phyloP scores from a whole-genome alignment of 2,113 vertebrate species.

The Megaptera novaeangliae region DNA sequence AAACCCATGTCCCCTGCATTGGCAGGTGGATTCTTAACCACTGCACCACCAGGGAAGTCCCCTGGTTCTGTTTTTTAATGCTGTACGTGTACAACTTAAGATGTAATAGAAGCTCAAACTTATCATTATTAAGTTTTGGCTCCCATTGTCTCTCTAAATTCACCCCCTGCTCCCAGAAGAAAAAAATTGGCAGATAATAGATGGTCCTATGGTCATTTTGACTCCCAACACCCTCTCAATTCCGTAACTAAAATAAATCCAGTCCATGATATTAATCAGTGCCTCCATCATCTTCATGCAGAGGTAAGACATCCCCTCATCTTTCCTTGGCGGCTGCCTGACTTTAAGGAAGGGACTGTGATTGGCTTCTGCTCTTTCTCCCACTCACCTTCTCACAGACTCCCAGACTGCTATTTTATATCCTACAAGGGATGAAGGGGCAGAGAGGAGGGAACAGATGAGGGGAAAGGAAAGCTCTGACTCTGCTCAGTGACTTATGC shows the following conservation, averaged over 20 bases:
- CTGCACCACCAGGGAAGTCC: no score
- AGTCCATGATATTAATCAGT: background rate
- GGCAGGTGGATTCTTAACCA: no score
- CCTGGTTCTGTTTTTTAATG: background rate
- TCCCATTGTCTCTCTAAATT: background rate
- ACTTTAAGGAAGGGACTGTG: background rate
- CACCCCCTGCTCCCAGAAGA: background rate
- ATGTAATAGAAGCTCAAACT: background rate
- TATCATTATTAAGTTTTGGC: background rate
- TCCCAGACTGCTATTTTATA: background rate
- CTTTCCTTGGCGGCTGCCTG: background rate
- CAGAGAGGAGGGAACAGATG: background rate
- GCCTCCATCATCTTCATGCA: background rate
- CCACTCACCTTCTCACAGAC: background rate
- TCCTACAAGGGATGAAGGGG: background rate
- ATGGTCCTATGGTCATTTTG: background rate
- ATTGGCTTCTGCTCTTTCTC: slow-evolving; percentile 2
- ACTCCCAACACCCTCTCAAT: background rate
- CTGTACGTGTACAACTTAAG: background rate
- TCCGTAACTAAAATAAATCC: background rate
- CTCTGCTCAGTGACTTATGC: background rate
- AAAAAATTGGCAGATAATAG: background rate
- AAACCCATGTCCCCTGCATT: no score
- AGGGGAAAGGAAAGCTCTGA: background rate
- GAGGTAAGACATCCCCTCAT: background rate